phyloP scores from a whole-genome alignment of 2,797 vertebrate genomes.

The Argentina silus region DNA sequence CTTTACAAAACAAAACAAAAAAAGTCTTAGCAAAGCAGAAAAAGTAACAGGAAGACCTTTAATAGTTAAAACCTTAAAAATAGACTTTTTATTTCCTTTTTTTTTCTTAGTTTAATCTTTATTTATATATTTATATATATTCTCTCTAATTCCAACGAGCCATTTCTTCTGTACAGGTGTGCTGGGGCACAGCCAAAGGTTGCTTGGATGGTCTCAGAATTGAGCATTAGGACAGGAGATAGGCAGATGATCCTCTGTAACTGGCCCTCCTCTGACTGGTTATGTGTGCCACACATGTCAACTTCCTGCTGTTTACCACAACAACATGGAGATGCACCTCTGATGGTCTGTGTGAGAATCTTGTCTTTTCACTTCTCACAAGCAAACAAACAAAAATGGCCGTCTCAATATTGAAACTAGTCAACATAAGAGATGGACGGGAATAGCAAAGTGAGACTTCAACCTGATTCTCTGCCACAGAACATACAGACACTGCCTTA shows the following conservation, averaged over 20 bases:
- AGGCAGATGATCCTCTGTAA: conserved; percentile 15
- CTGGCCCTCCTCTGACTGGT: conserved; percentile 8
- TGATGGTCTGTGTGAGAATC: conserved; percentile 18
- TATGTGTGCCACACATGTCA: conserved; percentile 20
- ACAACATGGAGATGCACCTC: conserved; percentile 24
- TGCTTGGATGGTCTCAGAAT: conserved; percentile 33
- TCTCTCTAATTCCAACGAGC: conserved; percentile 70
- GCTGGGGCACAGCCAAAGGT: conserved; percentile 42
- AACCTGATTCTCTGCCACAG: conserved; percentile 19
- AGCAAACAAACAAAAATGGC: conserved; percentile 15
- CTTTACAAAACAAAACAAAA: conserved; percentile 53
- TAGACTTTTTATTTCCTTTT: conserved; percentile 74
- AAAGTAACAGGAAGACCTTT: conserved; percentile 71
- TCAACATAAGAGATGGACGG: conserved; percentile 7
- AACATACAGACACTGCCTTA: background rate
- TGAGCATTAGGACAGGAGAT: conserved; percentile 17
- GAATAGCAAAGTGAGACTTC: conserved; percentile 14
- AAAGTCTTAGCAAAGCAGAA: conserved; percentile 75
- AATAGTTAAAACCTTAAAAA: conserved; percentile 77
- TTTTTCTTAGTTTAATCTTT: conserved; percentile 67
- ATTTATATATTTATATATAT: conserved; percentile 75
- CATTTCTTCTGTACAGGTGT: conserved; percentile 72
- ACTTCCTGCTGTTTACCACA: conserved; percentile 22
- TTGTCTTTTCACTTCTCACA: conserved; percentile 11
- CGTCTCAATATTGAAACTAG: conserved; percentile 36